A percentile compares a stretch with the other conserved stretches of the same genome.
phyloP scores from a whole-genome alignment of 2,113 vertebrate genomes.

The Saccopteryx bilineata region DNA sequence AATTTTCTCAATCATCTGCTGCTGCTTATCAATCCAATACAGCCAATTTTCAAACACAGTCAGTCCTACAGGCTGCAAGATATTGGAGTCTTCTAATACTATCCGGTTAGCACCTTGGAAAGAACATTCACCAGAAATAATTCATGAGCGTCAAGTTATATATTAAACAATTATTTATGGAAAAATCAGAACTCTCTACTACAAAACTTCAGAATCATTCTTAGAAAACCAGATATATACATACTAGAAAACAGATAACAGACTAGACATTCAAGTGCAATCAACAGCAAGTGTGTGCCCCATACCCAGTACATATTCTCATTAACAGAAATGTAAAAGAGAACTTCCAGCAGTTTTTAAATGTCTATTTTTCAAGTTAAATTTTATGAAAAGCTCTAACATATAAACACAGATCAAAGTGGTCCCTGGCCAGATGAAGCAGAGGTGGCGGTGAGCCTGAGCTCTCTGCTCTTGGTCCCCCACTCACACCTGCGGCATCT shows the following conservation, averaged over 20 bases:
- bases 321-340: background rate
- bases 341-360: background rate
- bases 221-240: background rate
- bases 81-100: constrained; percentile 97
- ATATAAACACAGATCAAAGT: constrained; percentile 1
- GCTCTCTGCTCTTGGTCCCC: background rate
- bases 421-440: background rate
- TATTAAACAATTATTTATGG: background rate
- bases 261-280: background rate
- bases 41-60: constrained; percentile 97
- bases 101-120: constrained; percentile 94
- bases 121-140: constrained; percentile 62
- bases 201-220: constrained; percentile 34
- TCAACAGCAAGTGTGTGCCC: background rate
- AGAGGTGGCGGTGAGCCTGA: background rate
- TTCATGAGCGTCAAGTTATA: background rate
- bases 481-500: background rate
- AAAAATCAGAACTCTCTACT: background rate
- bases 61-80: constrained; percentile 97
- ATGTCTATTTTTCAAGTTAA: constrained; percentile 1
- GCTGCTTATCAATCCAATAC: constrained; percentile 99
- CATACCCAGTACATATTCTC: background rate
- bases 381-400: constrained; percentile 1
- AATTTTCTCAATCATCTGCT: constrained; percentile 99
- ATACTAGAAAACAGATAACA: background rate